Base-by-base conservation (phyloP, 2,888 invertebrate species). In the Sminthurides aquaticus region DNA sequence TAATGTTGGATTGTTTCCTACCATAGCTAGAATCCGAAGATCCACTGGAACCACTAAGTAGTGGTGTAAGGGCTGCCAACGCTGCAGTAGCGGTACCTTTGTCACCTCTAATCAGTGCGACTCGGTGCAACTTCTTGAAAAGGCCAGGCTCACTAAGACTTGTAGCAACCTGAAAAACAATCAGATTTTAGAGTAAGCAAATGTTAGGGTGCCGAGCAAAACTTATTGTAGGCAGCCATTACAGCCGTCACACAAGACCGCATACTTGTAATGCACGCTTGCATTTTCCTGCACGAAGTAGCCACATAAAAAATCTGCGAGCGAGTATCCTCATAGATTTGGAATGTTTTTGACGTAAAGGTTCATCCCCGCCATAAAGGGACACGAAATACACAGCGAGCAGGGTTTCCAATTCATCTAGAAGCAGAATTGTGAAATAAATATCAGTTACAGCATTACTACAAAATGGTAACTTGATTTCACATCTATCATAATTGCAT, bases 371-470 rank as follows among this genome's bases (percentile, higher is more conserved):
- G 2, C 70, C 67, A 2, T 70, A 64, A 1, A 65, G 58, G 2
- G 73, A 70, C 1, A 71, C 73, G 49, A 73, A 73, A 54, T 73
- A 73, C 1, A 71, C 57, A 8, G 73, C 73, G 24, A 73, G 55
- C 25, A 73, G 60, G 29, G 67, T 65, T 59, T 73, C 73, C 20
- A 73, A 60, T 55, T 71, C 69, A 58, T 65, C 73, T 73, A 29
- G 1, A 28, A 58, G 15, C 5, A 34, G 8, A n/a, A n/a, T n/a
- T n/a, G n/a, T n/a, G n/a, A n/a, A n/a, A n/a, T n/a, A n/a, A n/a
- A n/a, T n/a, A n/a, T n/a, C n/a, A n/a, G n/a, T n/a, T n/a, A n/a
- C n/a, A n/a, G n/a, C n/a, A n/a, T n/a, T n/a, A n/a, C n/a, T n/a
- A n/a, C n/a, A n/a, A n/a, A n/a, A n/a, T n/a, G n/a, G n/a, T n/a